These are phyloP conservation scores for Pangasius sanitwongsei DNA, from an alignment of 2,797 vertebrate species.

Conservation along the genomic window DNA sequence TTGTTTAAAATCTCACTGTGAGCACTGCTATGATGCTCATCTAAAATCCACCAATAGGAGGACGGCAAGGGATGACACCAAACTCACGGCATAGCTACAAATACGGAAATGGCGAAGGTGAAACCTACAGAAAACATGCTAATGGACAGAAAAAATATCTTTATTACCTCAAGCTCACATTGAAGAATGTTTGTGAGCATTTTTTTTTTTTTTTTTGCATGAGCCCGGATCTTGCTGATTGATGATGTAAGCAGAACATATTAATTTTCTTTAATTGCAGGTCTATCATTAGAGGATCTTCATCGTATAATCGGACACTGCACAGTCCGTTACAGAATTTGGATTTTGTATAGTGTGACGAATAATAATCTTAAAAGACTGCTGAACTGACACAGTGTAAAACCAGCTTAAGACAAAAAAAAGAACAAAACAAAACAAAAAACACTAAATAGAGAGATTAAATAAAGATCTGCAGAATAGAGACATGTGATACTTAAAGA, in stretches of 20 bases:
- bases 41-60: not conserved
- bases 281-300: not conserved
- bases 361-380: not conserved
- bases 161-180: not conserved
- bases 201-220: too few species aligned
- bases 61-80: not conserved
- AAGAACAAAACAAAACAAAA: not conserved
- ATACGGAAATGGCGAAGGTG: not conserved
- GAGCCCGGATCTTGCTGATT: not conserved
- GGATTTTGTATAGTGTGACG: not conserved
- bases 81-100: not conserved
- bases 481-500: slow-evolving; percentile 12
- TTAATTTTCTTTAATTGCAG: not conserved
- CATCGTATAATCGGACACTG: not conserved
- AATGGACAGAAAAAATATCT: not conserved
- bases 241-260: not conserved
- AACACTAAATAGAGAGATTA: not conserved
- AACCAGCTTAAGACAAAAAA: not conserved
- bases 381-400: not conserved
- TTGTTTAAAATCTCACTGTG: not conserved
- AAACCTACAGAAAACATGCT: not conserved
- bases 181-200: not conserved
- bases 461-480: slow-evolving; percentile 28
- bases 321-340: not conserved
- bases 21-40: not conserved